Base-by-base conservation (phyloP, 2,113 vertebrate genomes). In the Cromileptes altivelis region DNA sequence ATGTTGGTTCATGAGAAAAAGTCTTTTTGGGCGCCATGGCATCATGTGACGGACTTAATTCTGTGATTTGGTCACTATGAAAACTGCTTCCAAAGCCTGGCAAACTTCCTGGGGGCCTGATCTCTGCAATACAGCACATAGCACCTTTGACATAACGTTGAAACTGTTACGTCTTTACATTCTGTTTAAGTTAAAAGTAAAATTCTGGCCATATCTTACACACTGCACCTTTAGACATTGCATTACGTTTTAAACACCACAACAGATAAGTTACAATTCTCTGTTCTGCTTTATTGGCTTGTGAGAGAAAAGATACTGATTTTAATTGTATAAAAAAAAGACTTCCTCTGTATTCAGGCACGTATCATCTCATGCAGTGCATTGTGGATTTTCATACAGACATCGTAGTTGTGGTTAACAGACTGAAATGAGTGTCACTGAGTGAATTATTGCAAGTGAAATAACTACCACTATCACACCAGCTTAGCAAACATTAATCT, bases 401-500 rank as follows among this genome's bases (percentile, higher is more conserved):
- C 15, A 3, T 23, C 18, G 27, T 15, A 45, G 42, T 45, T 18
- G 11, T 21, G n/a, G 13, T 61, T 30, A 72, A 12, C 19, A 50
- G 25, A 27, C n/a, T 30, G 40, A 67, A 60, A 74, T 42, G 52
- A 10, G n/a, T 23, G 23, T 23, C 14, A 13, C 4, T 3, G 17
- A 53, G 5, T 17, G 13, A 52, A 12, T 60, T 12, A 40, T 58
- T 53, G 40, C 4, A 61, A 14, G 37, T 47, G 1, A 53, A 61
- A 37, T 62, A 68, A 37, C 18, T 18, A 30, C 8, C 27, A 19
- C 1, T 19, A 27, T 47, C 19, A 14, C 47, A 68, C 73, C 55
- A 73, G 33, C 21, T 62, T 10, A 53, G 61, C 37, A 15, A 57
- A 63, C 21, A 45, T 75, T 7, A 14, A 15, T 76, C 50, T 78